These are phyloP conservation scores for Ceriagrion tenellum DNA, from an alignment of 2,888 invertebrate genomes.

Conservation along the genomic window DNA sequence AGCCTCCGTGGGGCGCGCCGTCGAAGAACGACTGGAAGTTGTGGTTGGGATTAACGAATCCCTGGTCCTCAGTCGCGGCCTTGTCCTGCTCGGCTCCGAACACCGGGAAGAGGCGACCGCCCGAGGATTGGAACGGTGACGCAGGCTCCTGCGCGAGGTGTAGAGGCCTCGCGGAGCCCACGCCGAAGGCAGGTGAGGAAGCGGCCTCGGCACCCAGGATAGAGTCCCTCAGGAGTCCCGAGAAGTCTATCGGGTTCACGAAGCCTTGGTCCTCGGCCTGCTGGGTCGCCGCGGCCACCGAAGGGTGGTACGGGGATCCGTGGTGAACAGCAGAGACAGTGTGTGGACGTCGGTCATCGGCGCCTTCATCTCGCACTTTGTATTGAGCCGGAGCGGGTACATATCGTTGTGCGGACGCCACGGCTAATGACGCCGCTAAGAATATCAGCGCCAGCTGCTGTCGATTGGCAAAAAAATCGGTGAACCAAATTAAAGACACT, in stretches of 20 bases:
- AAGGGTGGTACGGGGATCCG: conserved; percentile 58
- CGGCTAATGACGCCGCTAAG: conserved; percentile 3
- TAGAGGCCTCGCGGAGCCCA: conserved; percentile 69
- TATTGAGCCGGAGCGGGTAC: conserved; percentile 67
- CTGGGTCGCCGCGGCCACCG: conserved; percentile 32
- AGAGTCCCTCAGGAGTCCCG: conserved; percentile 77
- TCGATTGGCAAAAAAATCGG: background rate
- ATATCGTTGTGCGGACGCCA: conserved; percentile 51
- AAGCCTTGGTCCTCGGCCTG: conserved; percentile 76
- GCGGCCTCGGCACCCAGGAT: conserved; percentile 73
- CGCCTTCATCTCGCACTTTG: conserved; percentile 70
- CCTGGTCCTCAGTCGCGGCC: conserved; percentile 71
- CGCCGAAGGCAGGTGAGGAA: conserved; percentile 76
- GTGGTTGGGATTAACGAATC: conserved; percentile 74
- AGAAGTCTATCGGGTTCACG: conserved; percentile 81
- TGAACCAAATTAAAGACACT: too few species aligned
- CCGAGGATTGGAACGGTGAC: conserved; percentile 47
- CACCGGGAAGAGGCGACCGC: conserved; percentile 2
- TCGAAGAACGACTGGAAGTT: conserved; percentile 74
- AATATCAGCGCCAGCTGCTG: background rate
- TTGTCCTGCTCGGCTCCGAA: conserved; percentile 52
- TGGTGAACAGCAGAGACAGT: background rate
- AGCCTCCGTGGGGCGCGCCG: conserved; percentile 72
- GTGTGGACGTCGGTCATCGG: conserved; percentile 48
- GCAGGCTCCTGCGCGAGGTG: conserved; percentile 68